These are phyloP conservation scores for Epinotia ramella DNA, from an alignment of 2,888 invertebrate species.

Conservation along the genomic window DNA sequence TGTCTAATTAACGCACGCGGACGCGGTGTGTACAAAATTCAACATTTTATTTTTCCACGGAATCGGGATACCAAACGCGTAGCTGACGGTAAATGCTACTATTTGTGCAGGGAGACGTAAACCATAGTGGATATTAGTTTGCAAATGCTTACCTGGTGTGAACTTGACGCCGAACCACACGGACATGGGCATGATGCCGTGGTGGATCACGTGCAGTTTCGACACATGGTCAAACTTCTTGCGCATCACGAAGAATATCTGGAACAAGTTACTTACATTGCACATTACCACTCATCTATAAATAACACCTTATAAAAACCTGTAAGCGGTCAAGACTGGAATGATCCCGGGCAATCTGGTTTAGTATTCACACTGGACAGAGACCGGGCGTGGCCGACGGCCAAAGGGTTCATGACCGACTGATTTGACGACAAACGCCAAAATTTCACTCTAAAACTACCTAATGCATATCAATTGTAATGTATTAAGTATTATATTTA, in stretches of 20 bases:
- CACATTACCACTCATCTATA: conserved; percentile 17
- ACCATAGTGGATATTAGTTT: background rate
- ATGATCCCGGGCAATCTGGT: background rate
- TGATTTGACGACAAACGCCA: background rate
- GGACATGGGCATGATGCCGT: conserved; percentile 97
- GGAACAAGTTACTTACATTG: conserved; percentile 54
- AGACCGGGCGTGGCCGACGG: background rate
- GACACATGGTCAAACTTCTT: conserved; percentile 97
- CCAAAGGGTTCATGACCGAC: background rate
- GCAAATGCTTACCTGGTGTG: conserved; percentile 89
- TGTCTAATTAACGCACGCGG: too few species aligned
- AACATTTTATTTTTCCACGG: too few species aligned
- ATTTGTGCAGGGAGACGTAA: background rate
- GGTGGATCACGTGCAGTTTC: conserved; percentile 96
- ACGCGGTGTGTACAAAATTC: too few species aligned
- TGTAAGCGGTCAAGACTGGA: background rate
- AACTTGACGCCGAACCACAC: conserved; percentile 97
- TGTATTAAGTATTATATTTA: too few species aligned
- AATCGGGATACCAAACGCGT: too few species aligned
- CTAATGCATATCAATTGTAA: too few species aligned
- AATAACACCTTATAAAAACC: conserved; percentile 21
- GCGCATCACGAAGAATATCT: conserved; percentile 96
- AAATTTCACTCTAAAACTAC: too few species aligned
- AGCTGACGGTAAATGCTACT: background rate
- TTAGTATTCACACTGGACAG: background rate